phyloP scores from a whole-genome alignment of 2,797 vertebrate species.

The Phalloptychus januarius region DNA sequence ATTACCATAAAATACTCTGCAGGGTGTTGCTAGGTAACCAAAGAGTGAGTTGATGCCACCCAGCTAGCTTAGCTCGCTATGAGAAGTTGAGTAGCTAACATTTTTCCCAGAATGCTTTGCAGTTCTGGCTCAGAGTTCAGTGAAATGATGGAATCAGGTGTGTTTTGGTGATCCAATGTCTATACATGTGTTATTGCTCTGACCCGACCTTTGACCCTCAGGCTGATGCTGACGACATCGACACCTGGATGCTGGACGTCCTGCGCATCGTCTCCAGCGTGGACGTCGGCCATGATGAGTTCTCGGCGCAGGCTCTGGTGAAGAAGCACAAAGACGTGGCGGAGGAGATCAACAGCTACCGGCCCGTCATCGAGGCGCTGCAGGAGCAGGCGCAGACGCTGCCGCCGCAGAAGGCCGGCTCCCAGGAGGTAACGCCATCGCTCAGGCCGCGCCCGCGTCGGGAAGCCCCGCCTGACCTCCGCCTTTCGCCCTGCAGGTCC shows the following conservation, averaged over 20 bases:
- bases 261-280: slow-evolving; percentile 94
- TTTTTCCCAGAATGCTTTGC: too few species aligned
- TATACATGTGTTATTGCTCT: too few species aligned
- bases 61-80: too few species aligned
- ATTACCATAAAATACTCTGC: too few species aligned
- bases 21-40: too few species aligned
- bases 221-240: slow-evolving; percentile 93
- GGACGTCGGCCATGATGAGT: slow-evolving; percentile 96
- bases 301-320: slow-evolving; percentile 95
- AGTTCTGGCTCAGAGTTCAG: too few species aligned
- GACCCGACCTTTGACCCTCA: slow-evolving; percentile 17
- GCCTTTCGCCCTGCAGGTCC: slow-evolving; percentile 69
- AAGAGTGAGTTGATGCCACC: too few species aligned
- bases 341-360: slow-evolving; percentile 92
- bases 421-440: slow-evolving; percentile 73
- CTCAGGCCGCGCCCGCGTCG: too few species aligned
- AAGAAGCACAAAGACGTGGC: slow-evolving; percentile 98
- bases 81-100: too few species aligned
- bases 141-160: too few species aligned
- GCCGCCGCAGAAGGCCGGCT: slow-evolving; percentile 81
- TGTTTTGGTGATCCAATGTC: too few species aligned
- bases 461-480: background rate
- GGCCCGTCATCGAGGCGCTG: slow-evolving; percentile 89
- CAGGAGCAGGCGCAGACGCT: slow-evolving; percentile 90
- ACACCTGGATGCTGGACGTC: slow-evolving; percentile 96